Evolutionary conservation across 2,888 invertebrate genomes (phyloP).

Genomic region (Cephus spinipes): DNA sequence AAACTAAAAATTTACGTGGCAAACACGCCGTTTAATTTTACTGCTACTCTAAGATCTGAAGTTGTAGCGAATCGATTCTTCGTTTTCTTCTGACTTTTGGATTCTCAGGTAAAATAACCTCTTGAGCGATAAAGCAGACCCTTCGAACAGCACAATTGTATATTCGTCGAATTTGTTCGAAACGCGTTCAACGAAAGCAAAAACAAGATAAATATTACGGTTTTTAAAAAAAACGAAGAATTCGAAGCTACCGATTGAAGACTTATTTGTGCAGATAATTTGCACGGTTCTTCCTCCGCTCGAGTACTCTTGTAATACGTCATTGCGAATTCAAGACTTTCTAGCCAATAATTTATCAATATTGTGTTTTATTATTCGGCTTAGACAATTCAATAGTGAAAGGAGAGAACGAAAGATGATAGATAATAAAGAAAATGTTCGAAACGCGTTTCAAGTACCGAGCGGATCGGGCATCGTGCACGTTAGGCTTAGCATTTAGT

Average conservation of each 20-base stretch:
- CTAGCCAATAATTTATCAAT: not conserved
- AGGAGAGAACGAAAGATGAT: conserved; percentile 1
- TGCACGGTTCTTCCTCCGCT: conserved; percentile 30
- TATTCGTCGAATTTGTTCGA: conserved; percentile 1
- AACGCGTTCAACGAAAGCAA: conserved; percentile 10
- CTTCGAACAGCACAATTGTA: not conserved
- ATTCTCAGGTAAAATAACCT: not conserved
- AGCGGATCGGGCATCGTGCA: conserved; percentile 41
- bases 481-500: conserved; percentile 50
- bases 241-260: conserved; percentile 31
- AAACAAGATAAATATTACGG: not conserved
- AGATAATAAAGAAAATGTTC: not conserved
- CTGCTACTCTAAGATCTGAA: conserved; percentile 36
- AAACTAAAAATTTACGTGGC: not conserved
- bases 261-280: conserved; percentile 23
- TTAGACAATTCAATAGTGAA: conserved; percentile 11
- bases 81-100: conserved; percentile 15
- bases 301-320: conserved; percentile 4
- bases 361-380: conserved; percentile 7
- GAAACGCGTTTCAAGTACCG: conserved; percentile 12
- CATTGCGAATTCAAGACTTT: not conserved
- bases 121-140: not conserved
- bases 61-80: conserved; percentile 26
- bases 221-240: conserved; percentile 22
- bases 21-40: conserved; percentile 23